Evolutionary conservation across 2,888 invertebrate species (phyloP), one percentile per base, ranked within the genome.

Genomic region (Tridacna gigas): DNA sequence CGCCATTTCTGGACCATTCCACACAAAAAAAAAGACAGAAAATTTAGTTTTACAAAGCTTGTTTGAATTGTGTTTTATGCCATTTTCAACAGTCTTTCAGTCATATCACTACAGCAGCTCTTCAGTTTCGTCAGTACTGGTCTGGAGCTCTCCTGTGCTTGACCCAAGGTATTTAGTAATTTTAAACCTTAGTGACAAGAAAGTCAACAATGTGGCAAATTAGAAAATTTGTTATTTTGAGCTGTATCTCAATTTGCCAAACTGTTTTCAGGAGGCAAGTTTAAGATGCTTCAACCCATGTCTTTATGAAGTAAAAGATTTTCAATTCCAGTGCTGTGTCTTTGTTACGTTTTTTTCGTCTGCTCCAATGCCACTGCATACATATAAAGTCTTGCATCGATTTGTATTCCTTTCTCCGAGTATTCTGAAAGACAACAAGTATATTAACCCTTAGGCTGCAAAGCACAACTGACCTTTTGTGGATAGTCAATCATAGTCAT

Each of bases 331-430:
- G 18, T 56, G 9, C 56, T 56, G 56, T 56, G 20, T 56, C 20
- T 20, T 20, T 56, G 56, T 20, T 63, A 63, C n/a, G 66, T 66
- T 28, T 66, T 66, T 20, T 37, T 26, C 5, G 66, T n/a, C 22
- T 69, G 69, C 47, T 69, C 69, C 18, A 47, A 25, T 9, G 47
- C 69, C 13, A 69, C 22, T 15, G 47, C 69, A 48, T 69, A 69
- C 69, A 69, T 69, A 69, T 69, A 69, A 15, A 69, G 12, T 69
- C 69, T 45, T 7, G 69, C 69, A 69, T 69, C 69, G 3, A 69
- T 47, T 22, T 18, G 15, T n/a, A 47, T 47, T 45, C 69, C 69
- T 69, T 69, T 69, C 22, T 69, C 48, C 47, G 69, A 20, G 37
- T 47, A 69, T 22, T 69, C 69, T 69, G 69, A 47, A 69, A 69